Evolutionary conservation across 1,140 invertebrate genomes (phyloP).

Genomic region (Pseudachorutes palmiensis): DNA sequence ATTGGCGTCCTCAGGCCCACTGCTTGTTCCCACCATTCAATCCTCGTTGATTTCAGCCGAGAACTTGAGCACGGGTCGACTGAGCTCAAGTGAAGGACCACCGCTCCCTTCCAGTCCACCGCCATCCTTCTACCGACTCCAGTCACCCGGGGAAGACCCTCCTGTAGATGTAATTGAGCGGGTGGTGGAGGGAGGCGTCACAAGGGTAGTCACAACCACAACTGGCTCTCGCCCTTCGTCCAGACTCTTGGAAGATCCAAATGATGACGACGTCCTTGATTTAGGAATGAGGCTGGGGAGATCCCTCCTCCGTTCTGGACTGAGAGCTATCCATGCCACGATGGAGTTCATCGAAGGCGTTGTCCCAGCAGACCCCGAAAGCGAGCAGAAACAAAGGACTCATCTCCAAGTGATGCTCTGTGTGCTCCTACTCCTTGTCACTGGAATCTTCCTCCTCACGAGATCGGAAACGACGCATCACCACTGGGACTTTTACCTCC

Average conservation of each 20-base stretch:
- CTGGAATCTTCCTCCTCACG: slow-evolving; percentile 28
- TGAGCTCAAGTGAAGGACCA: slow-evolving; percentile 20
- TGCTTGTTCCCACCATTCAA: slow-evolving; percentile 21
- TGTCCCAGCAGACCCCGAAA: slow-evolving; percentile 27
- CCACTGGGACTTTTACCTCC: slow-evolving; percentile 35
- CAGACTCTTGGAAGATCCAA: no score
- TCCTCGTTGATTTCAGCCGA: slow-evolving; percentile 24
- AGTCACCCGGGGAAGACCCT: slow-evolving; percentile 1
- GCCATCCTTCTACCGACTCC: slow-evolving; percentile 31
- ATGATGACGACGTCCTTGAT: slow-evolving; percentile 24
- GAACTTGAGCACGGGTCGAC: no score
- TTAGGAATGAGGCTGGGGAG: slow-evolving; percentile 25
- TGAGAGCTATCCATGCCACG: slow-evolving; percentile 25
- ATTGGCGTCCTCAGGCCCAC: slow-evolving; percentile 22
- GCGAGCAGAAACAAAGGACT: slow-evolving; percentile 24
- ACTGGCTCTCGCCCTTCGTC: no score
- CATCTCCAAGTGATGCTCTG: slow-evolving; percentile 36
- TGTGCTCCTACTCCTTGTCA: slow-evolving; percentile 32
- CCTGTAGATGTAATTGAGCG: no score
- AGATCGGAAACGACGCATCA: slow-evolving; percentile 20
- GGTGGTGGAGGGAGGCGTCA: no score
- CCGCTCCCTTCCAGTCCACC: slow-evolving; percentile 30
- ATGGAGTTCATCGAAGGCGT: slow-evolving; percentile 33
- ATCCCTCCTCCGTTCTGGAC: slow-evolving; percentile 21
- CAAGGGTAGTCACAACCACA: no score